These are phyloP conservation scores for Cassiopea xamachana DNA, from an alignment of 30 jellyfish, hydroid and myxozoan genomes.

Conservation along the genomic window DNA sequence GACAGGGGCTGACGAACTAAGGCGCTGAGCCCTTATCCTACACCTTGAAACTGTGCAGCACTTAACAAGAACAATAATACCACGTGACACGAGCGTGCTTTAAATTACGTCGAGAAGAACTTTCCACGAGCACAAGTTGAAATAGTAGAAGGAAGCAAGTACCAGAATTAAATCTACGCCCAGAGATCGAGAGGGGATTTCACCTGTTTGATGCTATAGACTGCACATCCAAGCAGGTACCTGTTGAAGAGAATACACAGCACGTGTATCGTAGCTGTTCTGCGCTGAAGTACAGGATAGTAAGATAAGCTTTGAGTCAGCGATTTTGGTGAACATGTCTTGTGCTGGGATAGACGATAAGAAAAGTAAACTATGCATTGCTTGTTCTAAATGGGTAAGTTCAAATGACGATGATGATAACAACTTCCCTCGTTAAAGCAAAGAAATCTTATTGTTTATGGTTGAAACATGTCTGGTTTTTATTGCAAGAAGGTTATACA, in stretches of 20 bases:
- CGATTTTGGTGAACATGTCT: not conserved
- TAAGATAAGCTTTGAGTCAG: not conserved
- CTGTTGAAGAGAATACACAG: conserved; percentile 60
- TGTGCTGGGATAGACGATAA: not conserved
- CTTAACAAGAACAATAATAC: conserved; percentile 46
- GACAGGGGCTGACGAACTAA: not conserved
- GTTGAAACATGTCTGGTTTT: not conserved
- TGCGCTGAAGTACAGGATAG: not conserved
- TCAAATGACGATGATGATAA: not conserved
- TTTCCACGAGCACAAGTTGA: not conserved
- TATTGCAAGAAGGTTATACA: not conserved
- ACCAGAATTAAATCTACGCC: not conserved
- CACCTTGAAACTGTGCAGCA: not conserved
- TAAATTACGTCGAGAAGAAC: not conserved
- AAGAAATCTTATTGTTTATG: not conserved
- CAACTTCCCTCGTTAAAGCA: not conserved
- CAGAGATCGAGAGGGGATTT: conserved; percentile 22
- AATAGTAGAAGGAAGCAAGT: not conserved
- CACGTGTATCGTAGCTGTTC: conserved; percentile 28
- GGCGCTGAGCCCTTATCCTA: not conserved
- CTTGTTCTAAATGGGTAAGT: conserved; percentile 83
- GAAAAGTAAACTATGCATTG: conserved; percentile 60
- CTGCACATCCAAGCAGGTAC: conserved; percentile 67
- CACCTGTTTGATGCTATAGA: conserved; percentile 65
- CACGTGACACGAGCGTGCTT: conserved; percentile 83